Evolutionary conservation across 1,140 invertebrate genomes (phyloP), one percentile per base, ranked within the genome.

Genomic region (Watersipora subatra): DNA sequence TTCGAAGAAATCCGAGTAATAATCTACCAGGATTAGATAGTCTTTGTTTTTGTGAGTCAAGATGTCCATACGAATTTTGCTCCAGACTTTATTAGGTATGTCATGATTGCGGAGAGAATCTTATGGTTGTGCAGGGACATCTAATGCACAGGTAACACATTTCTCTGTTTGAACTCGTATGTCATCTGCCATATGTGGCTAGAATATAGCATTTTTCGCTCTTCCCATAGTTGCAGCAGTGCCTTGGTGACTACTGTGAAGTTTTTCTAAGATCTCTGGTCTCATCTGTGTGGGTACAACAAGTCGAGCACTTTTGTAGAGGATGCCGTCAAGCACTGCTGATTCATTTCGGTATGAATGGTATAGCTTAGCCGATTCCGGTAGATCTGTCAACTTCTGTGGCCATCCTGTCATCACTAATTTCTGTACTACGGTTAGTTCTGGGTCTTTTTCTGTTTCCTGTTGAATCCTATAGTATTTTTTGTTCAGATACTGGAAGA

Each of bases 301-400:
- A 7, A 68, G 62, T 68, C 64, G 63, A 24, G 65, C 28, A 22
- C 70, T 67, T 64, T 66, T 65, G 15, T 67, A 67, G 2, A 72
- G 65, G 0, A 72, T 34, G 12, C 69, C 70, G 65, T 72, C 64
- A 64, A 69, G 67, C 20, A 72, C 59, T 20, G 69, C 67, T n/a
- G 68, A 56, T 28, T 67, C 68, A 57, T 69, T 68, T 57, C 66
- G 30, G 62, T 56, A 68, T 27, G 61, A 58, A 27, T 30, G 71
- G 46, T 69, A 72, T n/a, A 19, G 12, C n/a, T 22, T 62, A 2
- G 70, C 26, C 19, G 2, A 7, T 19, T 25, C 0, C 0, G 65
- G 62, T 22, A 64, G 34, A 12, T 57, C 1, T 17, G 27, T 30
- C 25, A 63, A 56, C 20, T 24, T 57, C 22, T 63, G 34, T 12